These are phyloP conservation scores for Arvicanthis niloticus DNA, from an alignment of 2,113 vertebrate genomes.

Conservation along the genomic window DNA sequence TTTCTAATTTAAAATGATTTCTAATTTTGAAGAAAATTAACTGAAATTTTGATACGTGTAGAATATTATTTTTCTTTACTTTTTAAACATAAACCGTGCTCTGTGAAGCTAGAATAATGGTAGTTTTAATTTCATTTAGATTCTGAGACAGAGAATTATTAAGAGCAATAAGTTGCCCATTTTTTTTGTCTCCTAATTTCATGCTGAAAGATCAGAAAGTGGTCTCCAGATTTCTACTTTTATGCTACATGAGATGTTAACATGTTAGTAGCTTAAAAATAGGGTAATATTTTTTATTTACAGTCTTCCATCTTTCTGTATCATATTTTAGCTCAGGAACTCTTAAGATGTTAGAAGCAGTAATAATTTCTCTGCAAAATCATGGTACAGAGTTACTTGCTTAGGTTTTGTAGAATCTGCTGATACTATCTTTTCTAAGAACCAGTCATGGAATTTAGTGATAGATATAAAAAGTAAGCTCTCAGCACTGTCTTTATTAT, in stretches of 20 bases:
- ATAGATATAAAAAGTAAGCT: conserved; percentile 4
- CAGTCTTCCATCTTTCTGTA: not conserved
- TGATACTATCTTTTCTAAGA: conserved; percentile 27
- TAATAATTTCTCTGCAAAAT: conserved; percentile 40
- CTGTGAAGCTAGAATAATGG: not conserved
- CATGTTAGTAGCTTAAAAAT: conserved; percentile 42
- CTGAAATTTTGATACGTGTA: not conserved
- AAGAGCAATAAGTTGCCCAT: not conserved
- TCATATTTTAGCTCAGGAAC: not conserved
- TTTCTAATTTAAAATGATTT: too few relatives aligned
- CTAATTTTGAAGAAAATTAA: conserved; percentile 39
- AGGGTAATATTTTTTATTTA: not conserved
- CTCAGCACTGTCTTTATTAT: not conserved
- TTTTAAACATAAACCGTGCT: conserved; percentile 1
- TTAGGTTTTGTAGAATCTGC: conserved; percentile 26
- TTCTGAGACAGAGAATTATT: not conserved
- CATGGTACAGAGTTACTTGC: not conserved
- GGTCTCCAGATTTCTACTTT: not conserved
- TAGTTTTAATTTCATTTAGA: conserved; percentile 33
- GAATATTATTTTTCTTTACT: conserved; percentile 3
- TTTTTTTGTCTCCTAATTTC: conserved; percentile 40
- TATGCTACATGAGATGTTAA: conserved; percentile 1
- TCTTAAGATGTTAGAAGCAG: conserved; percentile 18
- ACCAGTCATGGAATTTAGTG: not conserved
- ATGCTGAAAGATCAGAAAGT: conserved; percentile 38